Percentiles rank a stretch among this genome's conserved stretches.
These are phyloP conservation scores for Agapornis canus DNA, from an alignment of 2,797 vertebrate species.

Conservation along the genomic window DNA sequence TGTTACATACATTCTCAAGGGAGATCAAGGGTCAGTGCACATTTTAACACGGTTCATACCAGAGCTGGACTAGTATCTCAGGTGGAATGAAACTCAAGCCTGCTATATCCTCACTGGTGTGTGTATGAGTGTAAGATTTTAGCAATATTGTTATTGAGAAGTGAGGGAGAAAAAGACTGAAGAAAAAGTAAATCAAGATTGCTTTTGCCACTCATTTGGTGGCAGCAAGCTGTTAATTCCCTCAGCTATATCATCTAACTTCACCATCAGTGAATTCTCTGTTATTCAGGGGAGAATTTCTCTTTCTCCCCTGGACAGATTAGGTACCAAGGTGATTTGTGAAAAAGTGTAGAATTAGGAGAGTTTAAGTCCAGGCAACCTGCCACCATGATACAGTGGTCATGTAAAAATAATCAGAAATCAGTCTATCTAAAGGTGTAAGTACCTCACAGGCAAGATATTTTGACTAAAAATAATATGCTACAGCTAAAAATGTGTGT, in stretches of 20 bases:
- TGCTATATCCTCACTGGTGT: not conserved
- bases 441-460: not conserved
- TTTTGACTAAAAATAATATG: not conserved
- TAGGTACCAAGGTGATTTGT: not conserved
- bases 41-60: not conserved
- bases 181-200: not conserved
- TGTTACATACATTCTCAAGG: not conserved
- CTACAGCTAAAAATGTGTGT: not conserved
- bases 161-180: not conserved
- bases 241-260: not conserved
- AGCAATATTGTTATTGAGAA: not conserved
- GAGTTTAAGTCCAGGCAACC: not conserved
- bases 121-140: fast-evolving
- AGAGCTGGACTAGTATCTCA: not conserved
- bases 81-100: not conserved
- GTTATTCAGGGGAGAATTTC: not conserved
- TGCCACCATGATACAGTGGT: not conserved
- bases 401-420: not conserved
- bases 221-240: not conserved
- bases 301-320: not conserved
- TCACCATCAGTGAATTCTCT: not conserved
- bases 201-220: not conserved
- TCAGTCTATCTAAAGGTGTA: not conserved
- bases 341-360: not conserved
- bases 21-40: not conserved